Evolutionary conservation across 2,888 invertebrate genomes (phyloP), one percentile per base, ranked within the genome.

Genomic region (Chydorus sphaericus): DNA sequence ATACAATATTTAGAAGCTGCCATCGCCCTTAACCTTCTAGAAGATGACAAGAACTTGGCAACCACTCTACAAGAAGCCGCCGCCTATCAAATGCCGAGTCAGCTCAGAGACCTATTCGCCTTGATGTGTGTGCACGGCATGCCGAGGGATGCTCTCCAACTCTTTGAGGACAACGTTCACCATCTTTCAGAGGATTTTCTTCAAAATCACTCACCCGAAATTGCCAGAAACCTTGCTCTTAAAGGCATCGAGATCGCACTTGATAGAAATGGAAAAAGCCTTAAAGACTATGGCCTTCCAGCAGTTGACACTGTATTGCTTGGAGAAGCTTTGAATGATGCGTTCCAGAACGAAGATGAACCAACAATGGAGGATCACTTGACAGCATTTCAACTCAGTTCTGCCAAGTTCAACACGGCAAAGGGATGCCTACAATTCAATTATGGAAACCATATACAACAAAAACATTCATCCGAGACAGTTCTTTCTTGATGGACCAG

Each of bases 401-500:
- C n/a, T n/a, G n/a, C n/a, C n/a, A n/a, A n/a, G n/a, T n/a, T n/a
- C n/a, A n/a, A n/a, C n/a, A n/a, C n/a, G 44, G 28, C 44, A 23
- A 23, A 8, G 8, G 23, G 5, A 23, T 44, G 44, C 33, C 14
- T 33, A 10, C 14, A 14, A 33, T 33, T 8, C 33, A 33, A 33
- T 33, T 14, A 33, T 33, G 33, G 33, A 14, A 8, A 14, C 33
- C 14, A 39, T n/a, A 11, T 8, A 39, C n/a, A 14, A 33, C 33
- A 14, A 8, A 8, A 14, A 33, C 14, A 10, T 14, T 14, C 33
- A 18, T 14, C 11, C 3, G 5, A 48, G 48, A 50, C 57, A 58
- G 36, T 61, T 66, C 44, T 67, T 68, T 59, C 54, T 70, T 7
- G 70, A 71, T 61, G 70, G 68, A 14, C 68, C 70, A 2, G 70